A percentile compares a stretch with the other conserved stretches of the same genome.
Conservation (phyloP, 2,113 vertebrate species). For the Dasypus novemcinctus region DNA sequence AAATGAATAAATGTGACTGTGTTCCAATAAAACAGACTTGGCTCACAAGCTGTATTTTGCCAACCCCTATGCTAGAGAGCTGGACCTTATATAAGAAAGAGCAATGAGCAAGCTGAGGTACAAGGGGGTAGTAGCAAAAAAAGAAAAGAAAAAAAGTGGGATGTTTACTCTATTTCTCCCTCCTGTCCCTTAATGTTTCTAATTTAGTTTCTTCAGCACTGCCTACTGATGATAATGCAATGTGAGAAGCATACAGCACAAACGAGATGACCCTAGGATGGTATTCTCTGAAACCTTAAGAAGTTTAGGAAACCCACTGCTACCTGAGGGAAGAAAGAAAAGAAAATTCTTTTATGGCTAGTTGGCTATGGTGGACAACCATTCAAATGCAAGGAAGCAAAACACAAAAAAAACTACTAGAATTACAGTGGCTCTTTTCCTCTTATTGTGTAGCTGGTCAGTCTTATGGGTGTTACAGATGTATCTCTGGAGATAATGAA, state of each 20-base stretch:
- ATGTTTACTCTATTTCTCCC: not conserved
- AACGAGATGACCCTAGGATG: not conserved
- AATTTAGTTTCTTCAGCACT: not conserved
- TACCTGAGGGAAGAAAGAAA: not conserved
- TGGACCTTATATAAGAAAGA: not conserved
- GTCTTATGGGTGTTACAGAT: not conserved
- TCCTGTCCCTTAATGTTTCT: not conserved
- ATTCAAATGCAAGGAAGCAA: conserved; percentile 49
- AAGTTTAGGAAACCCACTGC: not conserved
- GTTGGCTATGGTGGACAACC: not conserved
- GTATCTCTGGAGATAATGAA: not conserved
- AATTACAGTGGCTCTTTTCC: conserved; percentile 36
- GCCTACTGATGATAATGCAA: not conserved
- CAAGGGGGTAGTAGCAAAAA: not conserved
- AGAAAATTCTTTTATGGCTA: not conserved
- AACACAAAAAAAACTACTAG: conserved; percentile 50
- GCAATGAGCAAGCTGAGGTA: not conserved
- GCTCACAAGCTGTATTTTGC: not conserved
- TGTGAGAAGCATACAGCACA: not conserved
- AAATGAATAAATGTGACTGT: not conserved
- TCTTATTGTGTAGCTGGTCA: conserved; percentile 18
- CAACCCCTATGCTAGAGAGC: not conserved
- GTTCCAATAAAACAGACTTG: not conserved
- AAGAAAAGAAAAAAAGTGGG: not conserved
- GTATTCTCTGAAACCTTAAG: not conserved